Percentiles rank a stretch among this genome's conserved stretches.
Conservation (phyloP, 2,113 vertebrate genomes). For the Morphnarchus princeps region DNA sequence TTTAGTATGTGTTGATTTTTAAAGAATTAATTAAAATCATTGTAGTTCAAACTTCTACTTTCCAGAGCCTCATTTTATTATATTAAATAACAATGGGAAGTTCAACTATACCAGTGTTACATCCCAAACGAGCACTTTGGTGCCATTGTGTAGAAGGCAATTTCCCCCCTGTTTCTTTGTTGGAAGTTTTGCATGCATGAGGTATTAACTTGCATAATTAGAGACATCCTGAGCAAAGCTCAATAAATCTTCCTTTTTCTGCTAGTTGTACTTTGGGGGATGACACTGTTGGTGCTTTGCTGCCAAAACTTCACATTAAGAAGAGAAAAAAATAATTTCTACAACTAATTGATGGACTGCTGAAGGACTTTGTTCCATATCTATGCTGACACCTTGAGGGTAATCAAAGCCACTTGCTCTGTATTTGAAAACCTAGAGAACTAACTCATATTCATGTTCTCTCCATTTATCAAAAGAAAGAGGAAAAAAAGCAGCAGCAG, state of each 20-base stretch:
- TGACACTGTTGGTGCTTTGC: background rate
- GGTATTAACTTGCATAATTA: background rate
- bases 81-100: background rate
- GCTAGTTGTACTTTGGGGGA: background rate
- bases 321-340: background rate
- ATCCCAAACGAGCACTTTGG: background rate
- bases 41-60: background rate
- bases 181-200: background rate
- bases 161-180: background rate
- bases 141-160: background rate
- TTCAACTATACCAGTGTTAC: background rate
- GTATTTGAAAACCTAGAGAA: background rate
- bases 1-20: background rate
- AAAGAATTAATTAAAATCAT: background rate
- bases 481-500: background rate
- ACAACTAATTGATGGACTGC: background rate
- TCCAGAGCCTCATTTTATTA: background rate
- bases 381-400: slow-evolving; percentile 12
- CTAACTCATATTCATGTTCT: background rate
- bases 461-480: background rate
- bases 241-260: background rate
- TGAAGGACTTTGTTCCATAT: background rate
- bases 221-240: background rate
- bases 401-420: background rate
- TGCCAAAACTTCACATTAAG: background rate